Evolutionary conservation across 2,113 vertebrate species (phyloP).

Genomic region (Scophthalmus maximus): DNA sequence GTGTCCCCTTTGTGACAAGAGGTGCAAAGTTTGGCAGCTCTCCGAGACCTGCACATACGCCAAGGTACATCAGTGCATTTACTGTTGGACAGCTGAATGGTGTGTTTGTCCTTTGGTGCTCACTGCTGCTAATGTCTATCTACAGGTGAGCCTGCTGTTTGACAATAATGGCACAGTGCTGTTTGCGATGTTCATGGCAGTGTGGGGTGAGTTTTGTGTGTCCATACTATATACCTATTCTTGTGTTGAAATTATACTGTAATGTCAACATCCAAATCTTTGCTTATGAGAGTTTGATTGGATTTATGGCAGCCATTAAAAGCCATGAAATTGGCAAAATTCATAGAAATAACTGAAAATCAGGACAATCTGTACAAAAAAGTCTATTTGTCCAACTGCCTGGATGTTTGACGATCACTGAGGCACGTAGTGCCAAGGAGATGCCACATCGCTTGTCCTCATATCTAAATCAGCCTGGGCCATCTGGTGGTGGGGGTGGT

Average conservation of each 20-base stretch:
- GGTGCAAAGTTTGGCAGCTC: conserved; percentile 86
- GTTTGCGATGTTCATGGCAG: conserved; percentile 94
- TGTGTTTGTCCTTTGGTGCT: neutral
- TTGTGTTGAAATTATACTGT: neutral
- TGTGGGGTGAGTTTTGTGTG: conserved; percentile 90
- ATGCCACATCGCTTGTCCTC: conserved; percentile 45
- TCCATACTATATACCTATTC: neutral
- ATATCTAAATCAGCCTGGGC: conserved; percentile 41
- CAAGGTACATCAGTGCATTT: conserved; percentile 81
- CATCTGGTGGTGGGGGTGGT: conserved; percentile 67
- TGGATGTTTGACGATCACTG: conserved; percentile 31
- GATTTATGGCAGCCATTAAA: neutral
- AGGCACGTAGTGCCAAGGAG: conserved; percentile 51
- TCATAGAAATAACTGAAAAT: neutral
- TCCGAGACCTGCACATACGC: conserved; percentile 92
- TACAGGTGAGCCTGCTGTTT: conserved; percentile 91
- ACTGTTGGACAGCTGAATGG: neutral
- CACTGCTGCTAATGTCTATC: conserved; percentile 4
- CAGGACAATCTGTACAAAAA: neutral
- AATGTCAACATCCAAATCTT: neutral
- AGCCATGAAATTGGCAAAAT: neutral
- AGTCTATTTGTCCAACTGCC: conserved; percentile 30
- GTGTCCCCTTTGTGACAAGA: conserved; percentile 92
- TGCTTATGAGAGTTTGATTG: neutral
- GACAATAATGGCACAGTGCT: conserved; percentile 92